These are phyloP conservation scores for Odontomachus brunneus DNA, from an alignment of 1,140 invertebrate genomes.

Conservation along the genomic window DNA sequence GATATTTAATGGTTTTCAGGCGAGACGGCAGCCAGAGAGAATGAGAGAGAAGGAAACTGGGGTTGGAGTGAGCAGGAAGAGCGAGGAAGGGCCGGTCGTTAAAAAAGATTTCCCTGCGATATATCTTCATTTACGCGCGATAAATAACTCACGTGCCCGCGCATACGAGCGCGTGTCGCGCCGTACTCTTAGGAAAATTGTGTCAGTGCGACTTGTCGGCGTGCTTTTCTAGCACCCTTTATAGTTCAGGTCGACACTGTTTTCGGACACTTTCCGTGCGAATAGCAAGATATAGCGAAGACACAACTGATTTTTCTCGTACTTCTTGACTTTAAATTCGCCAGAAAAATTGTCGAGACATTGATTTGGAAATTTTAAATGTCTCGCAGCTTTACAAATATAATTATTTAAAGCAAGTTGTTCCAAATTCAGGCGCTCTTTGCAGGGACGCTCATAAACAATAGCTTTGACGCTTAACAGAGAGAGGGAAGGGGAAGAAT, in stretches of 20 bases:
- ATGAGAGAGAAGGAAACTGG: not conserved
- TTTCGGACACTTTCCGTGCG: conserved; percentile 37
- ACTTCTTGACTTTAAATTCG: no score
- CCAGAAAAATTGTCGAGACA: no score
- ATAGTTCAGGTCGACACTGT: not conserved
- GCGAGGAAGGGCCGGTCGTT: conserved; percentile 63
- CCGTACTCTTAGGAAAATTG: conserved; percentile 57
- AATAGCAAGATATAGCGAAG: no score
- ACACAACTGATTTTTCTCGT: no score
- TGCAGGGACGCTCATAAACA: conserved; percentile 15
- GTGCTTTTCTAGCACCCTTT: conserved; percentile 57
- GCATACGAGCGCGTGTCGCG: conserved; percentile 33
- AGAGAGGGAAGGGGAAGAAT: not conserved
- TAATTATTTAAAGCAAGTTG: no score
- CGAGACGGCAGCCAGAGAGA: not conserved
- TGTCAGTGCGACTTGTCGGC: conserved; percentile 64
- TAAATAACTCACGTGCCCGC: conserved; percentile 73
- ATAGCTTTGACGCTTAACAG: not conserved
- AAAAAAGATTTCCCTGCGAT: conserved; percentile 75
- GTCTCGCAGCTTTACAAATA: no score
- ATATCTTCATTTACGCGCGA: conserved; percentile 76
- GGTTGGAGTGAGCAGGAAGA: not conserved
- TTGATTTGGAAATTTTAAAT: no score
- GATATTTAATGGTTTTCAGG: conserved; percentile 26
- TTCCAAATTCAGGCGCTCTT: no score